Evolutionary conservation across 2,888 invertebrate genomes (phyloP), one percentile per base, ranked within the genome.

Genomic region (Nemotelus nigrinus): DNA sequence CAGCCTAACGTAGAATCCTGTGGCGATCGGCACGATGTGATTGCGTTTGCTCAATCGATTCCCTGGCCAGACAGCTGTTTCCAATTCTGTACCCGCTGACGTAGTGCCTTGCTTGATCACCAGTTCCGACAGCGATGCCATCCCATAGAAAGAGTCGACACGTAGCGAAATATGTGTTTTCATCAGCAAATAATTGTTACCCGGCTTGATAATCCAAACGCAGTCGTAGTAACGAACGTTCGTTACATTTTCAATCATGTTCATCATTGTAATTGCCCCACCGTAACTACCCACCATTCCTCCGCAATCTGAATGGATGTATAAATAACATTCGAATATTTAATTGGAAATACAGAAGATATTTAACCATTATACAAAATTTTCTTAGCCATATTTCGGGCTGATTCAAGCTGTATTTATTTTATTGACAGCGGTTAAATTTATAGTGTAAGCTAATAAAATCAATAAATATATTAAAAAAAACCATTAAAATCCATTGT

Each of bases 221-320:
- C 93, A 93, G 83, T 93, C 93, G 82, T 90, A 93, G 2, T 89
- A 88, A 71, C 90, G 89, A 0, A 89, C 87, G 81, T 89, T 89
- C 0, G 88, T 88, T 2, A 88, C 87, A 78, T 90, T 89, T 64
- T 89, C 88, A 10, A 91, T 89, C 92, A 93, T 93, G 82, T 93
- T 90, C 90, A 92, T 91, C 93, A 93, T 93, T 2, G 92, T 93
- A 72, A 93, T 93, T 10, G 91, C 90, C 0, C 93, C 93, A 2
- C 93, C 93, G 10, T 91, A 88, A 82, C 92, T 91, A 79, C 91
- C 90, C 2, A 93, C 92, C 85, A 90, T 89, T 67, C 93, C 93
- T 44, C 93, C 93, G 82, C 93, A 93, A 85, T 91, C 92, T 88
- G 55, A 6, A 55, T 25, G 25, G 25, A 8, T 25, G 25, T 25